Evolutionary conservation across 2,888 invertebrate genomes (phyloP).

Genomic region (Podabrus alpinus): DNA sequence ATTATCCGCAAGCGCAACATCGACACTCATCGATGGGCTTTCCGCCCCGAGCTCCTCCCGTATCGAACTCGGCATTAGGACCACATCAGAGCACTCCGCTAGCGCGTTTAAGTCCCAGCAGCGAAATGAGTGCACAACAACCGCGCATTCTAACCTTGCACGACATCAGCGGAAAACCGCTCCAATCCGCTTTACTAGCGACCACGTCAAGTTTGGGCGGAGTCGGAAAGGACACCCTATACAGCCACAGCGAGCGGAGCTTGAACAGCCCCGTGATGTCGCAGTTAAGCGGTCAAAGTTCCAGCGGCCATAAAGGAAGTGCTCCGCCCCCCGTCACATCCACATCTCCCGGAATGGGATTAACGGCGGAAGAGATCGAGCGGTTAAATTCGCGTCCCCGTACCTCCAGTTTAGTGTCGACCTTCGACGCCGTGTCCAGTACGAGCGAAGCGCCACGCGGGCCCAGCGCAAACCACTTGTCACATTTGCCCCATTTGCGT

Average conservation of each 20-base stretch:
- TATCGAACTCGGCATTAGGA: conserved; percentile 71
- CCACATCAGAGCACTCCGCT: conserved; percentile 89
- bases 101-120: conserved; percentile 88
- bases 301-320: conserved; percentile 75
- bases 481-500: conserved; percentile 72
- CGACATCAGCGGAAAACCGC: conserved; percentile 90
- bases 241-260: conserved; percentile 89
- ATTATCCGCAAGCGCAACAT: conserved; percentile 73
- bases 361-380: conserved; percentile 93
- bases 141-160: conserved; percentile 90
- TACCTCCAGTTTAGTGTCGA: conserved; percentile 88
- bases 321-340: conserved; percentile 70
- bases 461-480: conserved; percentile 67
- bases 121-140: conserved; percentile 88
- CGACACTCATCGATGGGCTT: conserved; percentile 76
- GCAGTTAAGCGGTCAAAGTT: conserved; percentile 85
- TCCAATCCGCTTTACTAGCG: conserved; percentile 86
- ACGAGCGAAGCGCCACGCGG: conserved; percentile 80
- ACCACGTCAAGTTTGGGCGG: conserved; percentile 89
- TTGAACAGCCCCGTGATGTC: conserved; percentile 93
- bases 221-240: conserved; percentile 84
- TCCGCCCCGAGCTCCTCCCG: conserved; percentile 73
- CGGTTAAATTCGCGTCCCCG: conserved; percentile 84
- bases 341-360: conserved; percentile 75
- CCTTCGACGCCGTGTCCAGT: conserved; percentile 92